Evolutionary conservation across 2,888 invertebrate genomes (phyloP), one percentile per base, ranked within the genome.

Genomic region (Mythimna albipuncta): DNA sequence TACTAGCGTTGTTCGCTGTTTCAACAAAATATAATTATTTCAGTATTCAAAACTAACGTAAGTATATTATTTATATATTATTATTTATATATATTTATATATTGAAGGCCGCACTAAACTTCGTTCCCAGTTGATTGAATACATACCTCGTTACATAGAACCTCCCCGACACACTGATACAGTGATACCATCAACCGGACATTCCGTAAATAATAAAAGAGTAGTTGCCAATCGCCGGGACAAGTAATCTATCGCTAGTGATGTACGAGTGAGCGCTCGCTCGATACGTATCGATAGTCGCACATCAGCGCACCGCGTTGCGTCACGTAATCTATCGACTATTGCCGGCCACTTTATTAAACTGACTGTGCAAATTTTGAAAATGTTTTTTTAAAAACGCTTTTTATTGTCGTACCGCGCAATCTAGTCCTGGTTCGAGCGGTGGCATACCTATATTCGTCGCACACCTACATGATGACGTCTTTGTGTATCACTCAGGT

Each of bases 141-240:
- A 55, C 16, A 35, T 38, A 26, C 4, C 4, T 32, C 21, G 32
- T 54, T 65, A 54, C 21, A 2, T 19, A 55, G 47, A 16, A 19
- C 16, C 16, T 6, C 44, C 44, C 47, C 16, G 16, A 19, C 47
- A 19, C 35, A 44, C 32, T 13, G 41, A 50, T 52, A 57, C 26
- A 41, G 59, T 55, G 64, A 78, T 55, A 52, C 19, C 50, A 62
- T 58, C 62, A 63, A n/a, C 63, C 47, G 41, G 10, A 57, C 63
- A 72, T 58, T 71, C 54, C 44, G 32, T 77, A 41, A 77, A 81
- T 77, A 69, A 77, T 81, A 69, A 72, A 76, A 69, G 58, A 72
- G 72, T 79, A 55, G 70, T 58, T 35, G 59, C 38, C 71, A 64
- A 65, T 71, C 54, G 67, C 67, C 26, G 64, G 71, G 67, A 75